These are phyloP conservation scores for Antigone vipio DNA, from an alignment of 2,113 vertebrate genomes.

Conservation along the genomic window DNA sequence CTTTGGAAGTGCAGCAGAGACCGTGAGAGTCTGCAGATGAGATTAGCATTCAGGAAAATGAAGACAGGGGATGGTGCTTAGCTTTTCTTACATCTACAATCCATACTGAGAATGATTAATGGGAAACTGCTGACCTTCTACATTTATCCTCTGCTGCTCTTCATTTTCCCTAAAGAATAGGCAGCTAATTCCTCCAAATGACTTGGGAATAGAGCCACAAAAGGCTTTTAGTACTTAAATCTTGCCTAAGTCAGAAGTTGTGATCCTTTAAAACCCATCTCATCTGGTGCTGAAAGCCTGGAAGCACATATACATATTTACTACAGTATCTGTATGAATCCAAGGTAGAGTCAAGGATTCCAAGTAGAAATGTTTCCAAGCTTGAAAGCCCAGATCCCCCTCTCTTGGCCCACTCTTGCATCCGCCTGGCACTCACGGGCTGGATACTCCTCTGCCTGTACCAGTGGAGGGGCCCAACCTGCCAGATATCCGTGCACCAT, in stretches of 20 bases:
- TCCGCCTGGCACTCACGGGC: background rate
- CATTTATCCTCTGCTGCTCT: background rate
- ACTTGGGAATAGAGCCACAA: background rate
- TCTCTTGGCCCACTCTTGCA: background rate
- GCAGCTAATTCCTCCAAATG: background rate
- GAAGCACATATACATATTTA: background rate
- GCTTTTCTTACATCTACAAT: background rate
- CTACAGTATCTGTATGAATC: background rate
- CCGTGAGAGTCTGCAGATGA: background rate
- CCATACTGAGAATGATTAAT: background rate
- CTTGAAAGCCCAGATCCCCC: background rate
- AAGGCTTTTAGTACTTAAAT: background rate
- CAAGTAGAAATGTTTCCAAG: background rate
- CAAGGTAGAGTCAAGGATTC: background rate
- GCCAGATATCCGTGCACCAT: background rate
- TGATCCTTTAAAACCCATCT: background rate
- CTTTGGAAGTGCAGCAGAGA: background rate
- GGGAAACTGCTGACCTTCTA: background rate
- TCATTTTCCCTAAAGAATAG: background rate
- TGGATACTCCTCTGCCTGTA: background rate
- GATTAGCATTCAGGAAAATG: background rate
- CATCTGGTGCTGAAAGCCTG: background rate
- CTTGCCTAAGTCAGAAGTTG: background rate
- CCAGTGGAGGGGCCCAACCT: rapidly evolving
- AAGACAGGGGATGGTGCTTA: background rate